A percentile compares a stretch with the other conserved stretches of the same genome.
Evolutionary conservation across 2,113 vertebrate genomes (phyloP).

Genomic region (Garra rufa): DNA sequence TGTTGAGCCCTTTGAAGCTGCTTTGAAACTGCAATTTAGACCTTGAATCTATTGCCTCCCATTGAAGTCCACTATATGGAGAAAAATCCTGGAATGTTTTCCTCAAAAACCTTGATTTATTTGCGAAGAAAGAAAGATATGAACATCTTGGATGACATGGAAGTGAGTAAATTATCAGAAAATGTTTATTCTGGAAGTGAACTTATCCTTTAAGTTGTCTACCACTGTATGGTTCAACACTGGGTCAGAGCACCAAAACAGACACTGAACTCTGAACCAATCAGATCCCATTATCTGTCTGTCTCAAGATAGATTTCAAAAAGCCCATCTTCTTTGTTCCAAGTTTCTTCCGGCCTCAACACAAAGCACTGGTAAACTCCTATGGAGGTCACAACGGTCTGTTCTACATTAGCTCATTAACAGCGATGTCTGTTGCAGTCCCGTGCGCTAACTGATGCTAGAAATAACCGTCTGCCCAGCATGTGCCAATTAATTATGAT

Average conservation of each 20-base stretch:
- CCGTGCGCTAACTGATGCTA: conserved; percentile 52
- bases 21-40: too few relatives aligned
- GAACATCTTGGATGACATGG: too few relatives aligned
- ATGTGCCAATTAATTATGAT: conserved; percentile 73
- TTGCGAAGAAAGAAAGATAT: too few relatives aligned
- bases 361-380: conserved; percentile 32
- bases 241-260: not conserved
- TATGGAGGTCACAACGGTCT: conserved; percentile 51
- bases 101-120: too few relatives aligned
- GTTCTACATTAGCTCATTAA: conserved; percentile 68
- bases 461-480: conserved; percentile 62
- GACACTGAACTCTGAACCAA: not conserved
- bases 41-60: too few relatives aligned
- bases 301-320: not conserved
- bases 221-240: not conserved
- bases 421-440: conserved; percentile 67
- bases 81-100: too few relatives aligned
- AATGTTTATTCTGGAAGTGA: too few relatives aligned
- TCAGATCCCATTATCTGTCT: not conserved
- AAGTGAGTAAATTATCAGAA: too few relatives aligned
- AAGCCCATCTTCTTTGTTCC: conserved; percentile 7
- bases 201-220: too few relatives aligned
- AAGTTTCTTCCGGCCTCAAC: conserved; percentile 59
- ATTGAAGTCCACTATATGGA: too few relatives aligned
- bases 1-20: too few relatives aligned